Evolutionary conservation across 2,113 vertebrate species (phyloP), one percentile per base, ranked within the genome.

Genomic region (Chlorodrepanis virens): DNA sequence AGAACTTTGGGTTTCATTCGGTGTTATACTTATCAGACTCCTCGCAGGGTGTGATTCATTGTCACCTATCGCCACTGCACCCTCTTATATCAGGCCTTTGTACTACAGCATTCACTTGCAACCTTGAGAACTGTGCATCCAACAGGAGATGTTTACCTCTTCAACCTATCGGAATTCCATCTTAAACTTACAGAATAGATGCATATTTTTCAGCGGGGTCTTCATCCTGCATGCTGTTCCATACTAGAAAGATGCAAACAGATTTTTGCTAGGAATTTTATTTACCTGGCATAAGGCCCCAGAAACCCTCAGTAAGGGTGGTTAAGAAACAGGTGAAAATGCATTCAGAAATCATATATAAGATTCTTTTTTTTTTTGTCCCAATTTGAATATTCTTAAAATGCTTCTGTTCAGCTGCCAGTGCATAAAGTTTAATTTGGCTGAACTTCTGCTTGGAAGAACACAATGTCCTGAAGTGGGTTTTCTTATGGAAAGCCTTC

Each of bases 371-470:
- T 17, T 82, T 90, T 53, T 31, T 31, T 12, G 28, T 17, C 24
- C 37, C 20, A 60, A 87, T 37, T 67, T 59, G 84, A 72, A 93
- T 42, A 0, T 5, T 44, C 24, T 78, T 67, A 61, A 83, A 80
- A 64, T 68, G 7, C 13, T 69, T 93, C 49, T 76, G 29, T 52
- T 87, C 49, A 21, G 22, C 67, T 83, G 39, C 54, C 64, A 92
- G 31, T 13, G 27, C 6, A 37, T 24, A 40, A 68, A 63, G 39
- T 83, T 77, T 47, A 77, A 86, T 67, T 93, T 94, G 89, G 76
- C 76, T 93, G 71, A 92, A 96, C 3, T 93, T 86, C n/a, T 77
- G 9, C 28, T 80, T 92, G 63, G 68, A 92, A 83, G 75, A 88
- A 76, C 68, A 56, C 13, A 29, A 44, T 45, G 45, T 86, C 64